phyloP scores from a whole-genome alignment of 2,888 invertebrate genomes.

The Hermodice carunculata region DNA sequence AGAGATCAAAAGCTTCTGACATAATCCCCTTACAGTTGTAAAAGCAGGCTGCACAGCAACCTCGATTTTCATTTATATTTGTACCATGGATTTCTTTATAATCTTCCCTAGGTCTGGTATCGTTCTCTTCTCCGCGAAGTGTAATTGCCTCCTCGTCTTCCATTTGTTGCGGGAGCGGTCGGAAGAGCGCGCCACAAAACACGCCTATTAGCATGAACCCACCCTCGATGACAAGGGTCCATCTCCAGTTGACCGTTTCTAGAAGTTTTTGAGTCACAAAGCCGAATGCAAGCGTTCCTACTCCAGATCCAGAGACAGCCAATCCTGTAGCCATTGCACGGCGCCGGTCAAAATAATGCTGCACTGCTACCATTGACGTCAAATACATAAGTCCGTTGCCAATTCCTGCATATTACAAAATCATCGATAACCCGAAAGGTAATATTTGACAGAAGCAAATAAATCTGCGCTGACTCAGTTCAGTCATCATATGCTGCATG shows the following conservation, averaged over 20 bases:
- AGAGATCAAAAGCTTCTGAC: neutral
- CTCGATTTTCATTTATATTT: neutral
- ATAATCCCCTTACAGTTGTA: neutral
- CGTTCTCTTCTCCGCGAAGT: neutral
- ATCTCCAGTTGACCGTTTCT: conserved; percentile 20
- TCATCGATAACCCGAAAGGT: no score
- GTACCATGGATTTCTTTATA: neutral
- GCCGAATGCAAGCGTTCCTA: conserved; percentile 31
- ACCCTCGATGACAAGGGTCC: conserved; percentile 21
- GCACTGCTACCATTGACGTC: conserved; percentile 38
- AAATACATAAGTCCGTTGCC: conserved; percentile 38
- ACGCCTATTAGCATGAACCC: conserved; percentile 16
- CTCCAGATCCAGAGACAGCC: conserved; percentile 35
- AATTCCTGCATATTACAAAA: conserved; percentile 21
- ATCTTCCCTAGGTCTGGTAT: neutral
- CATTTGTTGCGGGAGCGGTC: conserved; percentile 11
- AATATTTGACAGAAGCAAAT: no score
- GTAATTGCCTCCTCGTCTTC: neutral
- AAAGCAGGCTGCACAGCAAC: neutral
- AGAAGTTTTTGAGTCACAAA: conserved; percentile 19
- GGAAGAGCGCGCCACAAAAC: conserved; percentile 16
- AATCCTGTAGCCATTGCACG: conserved; percentile 38
- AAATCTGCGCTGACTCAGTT: no score
- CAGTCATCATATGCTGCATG: no score
- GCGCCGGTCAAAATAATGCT: conserved; percentile 70